Percentiles rank a stretch among this genome's conserved stretches.
phyloP scores from a whole-genome alignment of 2,797 vertebrate genomes.

The Choloepus didactylus region DNA sequence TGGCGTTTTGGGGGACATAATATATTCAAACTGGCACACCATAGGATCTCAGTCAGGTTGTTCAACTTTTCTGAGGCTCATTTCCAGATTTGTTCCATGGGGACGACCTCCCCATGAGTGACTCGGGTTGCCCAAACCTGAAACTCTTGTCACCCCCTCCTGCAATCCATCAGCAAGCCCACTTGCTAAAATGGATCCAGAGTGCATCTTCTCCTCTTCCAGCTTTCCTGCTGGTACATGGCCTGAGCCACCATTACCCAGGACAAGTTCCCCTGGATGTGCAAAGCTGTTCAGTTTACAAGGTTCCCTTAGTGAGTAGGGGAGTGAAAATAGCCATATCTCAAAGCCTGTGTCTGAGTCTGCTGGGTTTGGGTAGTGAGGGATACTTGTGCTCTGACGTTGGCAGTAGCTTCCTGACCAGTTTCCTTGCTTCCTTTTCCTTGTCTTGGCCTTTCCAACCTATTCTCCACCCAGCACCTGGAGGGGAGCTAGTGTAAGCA shows the following conservation, averaged over 20 bases:
- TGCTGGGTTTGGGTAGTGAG: no score
- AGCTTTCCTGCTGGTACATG: background rate
- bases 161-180: background rate
- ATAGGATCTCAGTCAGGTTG: background rate
- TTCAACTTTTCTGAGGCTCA: background rate
- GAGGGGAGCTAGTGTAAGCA: background rate
- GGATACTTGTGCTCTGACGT: background rate
- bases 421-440: background rate
- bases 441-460: no score
- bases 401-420: background rate
- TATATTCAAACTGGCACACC: no score
- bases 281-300: background rate
- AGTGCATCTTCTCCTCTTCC: background rate
- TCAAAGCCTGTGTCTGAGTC: background rate
- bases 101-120: background rate
- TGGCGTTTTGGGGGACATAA: no score
- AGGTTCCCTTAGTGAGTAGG: accelerated
- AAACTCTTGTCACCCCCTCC: background rate
- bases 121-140: background rate
- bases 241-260: background rate
- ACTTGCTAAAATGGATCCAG: no score
- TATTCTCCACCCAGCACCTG: background rate
- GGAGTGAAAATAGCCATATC: background rate
- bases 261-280: background rate
- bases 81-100: background rate